Base-by-base conservation (phyloP, 2,113 vertebrate species). In the Chloebia gouldiae region DNA sequence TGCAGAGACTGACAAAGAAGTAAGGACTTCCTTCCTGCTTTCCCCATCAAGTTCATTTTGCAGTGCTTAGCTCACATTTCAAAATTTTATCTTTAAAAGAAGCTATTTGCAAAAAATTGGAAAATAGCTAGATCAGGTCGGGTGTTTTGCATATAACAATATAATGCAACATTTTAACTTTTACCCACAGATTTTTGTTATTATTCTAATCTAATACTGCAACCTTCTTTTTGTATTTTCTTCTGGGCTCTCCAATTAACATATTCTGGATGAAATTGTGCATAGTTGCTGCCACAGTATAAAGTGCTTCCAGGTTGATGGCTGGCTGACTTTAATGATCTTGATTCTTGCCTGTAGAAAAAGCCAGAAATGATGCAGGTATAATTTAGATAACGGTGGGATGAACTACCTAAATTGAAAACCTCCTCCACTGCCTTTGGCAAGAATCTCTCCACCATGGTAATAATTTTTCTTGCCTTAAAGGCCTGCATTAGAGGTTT, bases 281-380 rank as follows among this genome's bases (percentile, higher is more conserved):
- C 63, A 44, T 22, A 76, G 1, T 66, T 65, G 31, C 50, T 92
- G 60, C 61, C 20, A 37, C 69, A 81, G 73, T 53, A 44, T 68
- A 28, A 49, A 68, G 19, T 49, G 17, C 79, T 91, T 40, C 75
- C 59, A 9, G 45, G 39, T 6, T 91, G 88, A 76, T 92, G 87
- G 61, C 25, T 94, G 84, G 15, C 15, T 95, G 87, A 40, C 57
- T 94, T 94, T 94, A 94, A 92, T 90, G 75, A 57, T 94, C 78
- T 88, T 80, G 53, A 88, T 68, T 96, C 79, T 80, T 90, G 70
- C 82, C 66, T 0, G 0, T 88, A 81, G 81, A 59, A 90, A 94
- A 93, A 80, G 61, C 28, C 59, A 85, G 85, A 95, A 95, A 76
- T 57, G 37, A 64, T 61, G 79, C 79, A 88, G 81, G 75, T 93